Evolutionary conservation across 2,797 vertebrate genomes (phyloP), one percentile per base, ranked within the genome.

Genomic region (Percopsis omiscomaycus): DNA sequence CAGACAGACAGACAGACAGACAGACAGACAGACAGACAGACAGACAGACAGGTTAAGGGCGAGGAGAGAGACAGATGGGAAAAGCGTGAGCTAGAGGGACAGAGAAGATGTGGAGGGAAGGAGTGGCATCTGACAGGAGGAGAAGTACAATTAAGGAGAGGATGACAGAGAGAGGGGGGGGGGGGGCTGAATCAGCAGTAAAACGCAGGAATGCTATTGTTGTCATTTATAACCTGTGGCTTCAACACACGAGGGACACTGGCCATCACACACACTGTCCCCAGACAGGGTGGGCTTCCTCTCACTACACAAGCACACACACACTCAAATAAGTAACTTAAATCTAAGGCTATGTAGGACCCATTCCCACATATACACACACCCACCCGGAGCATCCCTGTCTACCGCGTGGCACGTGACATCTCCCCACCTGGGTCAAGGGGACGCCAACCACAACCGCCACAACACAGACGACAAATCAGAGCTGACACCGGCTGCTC

Each of bases 351-450:
- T 28, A 22, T 22, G 22, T 3, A 22, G 12, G 22, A 54, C 51
- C 16, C 51, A 28, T 28, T 10, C 22, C 13, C 22, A 55, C 51
- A 32, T 14, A 62, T 48, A 62, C 60, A 45, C 49, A 29, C 47
- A 37, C 57, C 55, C 46, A 30, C 27, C 48, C 42, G 14, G 11
- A n/a, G 4, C 0, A 48, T 59, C 51, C 45, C n/a, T 27, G 61
- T 63, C 69, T 72, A 74, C 79, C 83, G 84, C 81, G 85, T 84
- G 85, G 80, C 79, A 55, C 78, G 61, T 53, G 54, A 73, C 74
- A 71, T 68, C 51, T 13, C 53, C 14, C 58, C 22, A 66, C 70
- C 48, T 11, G 74, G 79, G 80, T 87, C 82, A 89, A 88, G 83
- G 79, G 84, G 81, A 88, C 67, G 76, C 59, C 15, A 0, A 49